Conservation (phyloP, 2,888 invertebrate genomes). For the Chorisops tibialis region DNA sequence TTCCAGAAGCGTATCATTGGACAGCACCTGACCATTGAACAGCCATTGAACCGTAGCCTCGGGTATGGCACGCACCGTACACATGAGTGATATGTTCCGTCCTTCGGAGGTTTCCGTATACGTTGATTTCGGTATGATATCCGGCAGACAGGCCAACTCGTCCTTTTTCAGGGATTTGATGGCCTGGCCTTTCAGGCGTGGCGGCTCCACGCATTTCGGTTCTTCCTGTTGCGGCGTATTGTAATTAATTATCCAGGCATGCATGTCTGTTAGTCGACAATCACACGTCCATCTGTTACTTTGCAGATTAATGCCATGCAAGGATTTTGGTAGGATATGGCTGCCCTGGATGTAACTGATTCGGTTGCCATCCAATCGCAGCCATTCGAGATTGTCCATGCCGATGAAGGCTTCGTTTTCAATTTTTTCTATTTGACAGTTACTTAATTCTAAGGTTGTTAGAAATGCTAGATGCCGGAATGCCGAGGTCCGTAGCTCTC, state of each 20-base stretch:
- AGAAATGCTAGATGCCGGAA: constrained; percentile 73
- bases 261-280: constrained; percentile 73
- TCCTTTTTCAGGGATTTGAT: constrained; percentile 65
- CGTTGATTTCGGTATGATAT: constrained; percentile 70
- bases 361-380: constrained; percentile 78
- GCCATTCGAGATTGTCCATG: constrained; percentile 76
- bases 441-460: constrained; percentile 75
- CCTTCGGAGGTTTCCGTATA: constrained; percentile 76
- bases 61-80: constrained; percentile 76
- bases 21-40: constrained; percentile 76
- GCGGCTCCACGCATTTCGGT: constrained; percentile 71
- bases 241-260: constrained; percentile 73
- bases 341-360: constrained; percentile 69
- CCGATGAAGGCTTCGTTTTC: constrained; percentile 79
- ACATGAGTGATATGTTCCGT: constrained; percentile 75
- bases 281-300: constrained; percentile 89
- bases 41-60: constrained; percentile 80
- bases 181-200: constrained; percentile 62
- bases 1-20: constrained; percentile 69
- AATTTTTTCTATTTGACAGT: constrained; percentile 73
- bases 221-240: constrained; percentile 75
- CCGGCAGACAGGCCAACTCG: constrained; percentile 79
- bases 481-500: constrained; percentile 65
- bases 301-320: constrained; percentile 77
- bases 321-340: constrained; percentile 69